phyloP scores from a whole-genome alignment of 2,113 vertebrate genomes.

The Columba janthina region DNA sequence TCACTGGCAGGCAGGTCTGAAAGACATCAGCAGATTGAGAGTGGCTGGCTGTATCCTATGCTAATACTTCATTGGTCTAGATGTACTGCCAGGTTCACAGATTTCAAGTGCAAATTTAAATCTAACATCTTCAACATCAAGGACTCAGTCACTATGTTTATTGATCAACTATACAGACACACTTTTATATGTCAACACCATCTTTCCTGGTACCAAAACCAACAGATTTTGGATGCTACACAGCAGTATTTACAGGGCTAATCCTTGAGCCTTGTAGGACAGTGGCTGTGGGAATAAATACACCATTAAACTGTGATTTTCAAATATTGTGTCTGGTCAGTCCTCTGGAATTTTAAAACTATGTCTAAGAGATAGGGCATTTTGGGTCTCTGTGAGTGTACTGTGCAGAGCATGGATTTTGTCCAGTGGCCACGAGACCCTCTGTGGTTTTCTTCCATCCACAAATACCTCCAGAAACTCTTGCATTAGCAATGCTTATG shows the following conservation, averaged over 20 bases:
- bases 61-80: neutral
- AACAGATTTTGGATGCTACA: neutral
- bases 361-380: neutral
- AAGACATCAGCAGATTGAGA: neutral
- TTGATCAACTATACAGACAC: neutral
- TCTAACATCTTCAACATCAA: neutral
- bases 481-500: neutral
- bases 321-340: neutral
- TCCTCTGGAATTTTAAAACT: neutral
- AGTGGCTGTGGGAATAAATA: neutral
- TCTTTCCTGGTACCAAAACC: neutral
- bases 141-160: neutral
- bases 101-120: neutral
- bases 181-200: neutral
- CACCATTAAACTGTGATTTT: neutral
- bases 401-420: neutral
- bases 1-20: neutral
- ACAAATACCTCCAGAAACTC: neutral
- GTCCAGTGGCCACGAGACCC: neutral
- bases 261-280: neutral
- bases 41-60: neutral
- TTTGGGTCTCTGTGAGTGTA: neutral
- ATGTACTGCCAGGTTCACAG: neutral
- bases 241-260: neutral
- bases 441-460: neutral